Base-by-base conservation (phyloP, 1,140 invertebrate species). In the Saxidomus purpurata region DNA sequence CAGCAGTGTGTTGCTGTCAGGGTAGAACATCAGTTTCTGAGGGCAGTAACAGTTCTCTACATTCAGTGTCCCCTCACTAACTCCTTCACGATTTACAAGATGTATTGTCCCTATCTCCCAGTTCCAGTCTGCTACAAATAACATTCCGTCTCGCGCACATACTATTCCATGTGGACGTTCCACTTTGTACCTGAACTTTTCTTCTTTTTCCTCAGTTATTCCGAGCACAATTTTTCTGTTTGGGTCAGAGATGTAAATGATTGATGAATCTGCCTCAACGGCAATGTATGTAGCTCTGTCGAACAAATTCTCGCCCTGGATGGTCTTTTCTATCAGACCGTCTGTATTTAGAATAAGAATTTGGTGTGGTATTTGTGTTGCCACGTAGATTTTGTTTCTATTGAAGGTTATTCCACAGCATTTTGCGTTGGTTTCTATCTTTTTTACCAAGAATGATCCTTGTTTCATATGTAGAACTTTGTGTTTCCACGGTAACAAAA, bases 271-370 rank as follows among this genome's bases (percentile, higher is more conserved):
- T 22, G 79, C 25, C 9, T 61, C 55, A 19, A 82, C 55, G 31
- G 79, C 55, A 55, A 82, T 82, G 36, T 82, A 82, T 9, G 79
- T 82, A 34, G 79, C 79, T 82, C 79, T 55, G 9, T 82, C 79
- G 34, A 82, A 82, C 49, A 82, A 19, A 31, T 82, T 55, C 15
- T 82, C 55, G 11, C 79, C 79, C n/a, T 34, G 11, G 2, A 82
- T 82, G 0, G 55, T 63, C 2, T 38, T 19, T 17, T 61, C 34
- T 31, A 61, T 34, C 9, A 43, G 28, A 19, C 79, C 79, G 55
- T 82, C 22, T 22, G 38, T 15, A 40, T 34, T 61, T 28, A 82
- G 61, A 0, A 82, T 82, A 2, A 82, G 36, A 61, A 82, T 61
- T 28, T 82, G 79, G 63, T 82, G 79, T 19, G 79, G 79, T 0